A percentile compares a stretch with the other conserved stretches of the same genome.
phyloP scores from a whole-genome alignment of 2,113 vertebrate genomes.

The Ornithorhynchus anatinus region DNA sequence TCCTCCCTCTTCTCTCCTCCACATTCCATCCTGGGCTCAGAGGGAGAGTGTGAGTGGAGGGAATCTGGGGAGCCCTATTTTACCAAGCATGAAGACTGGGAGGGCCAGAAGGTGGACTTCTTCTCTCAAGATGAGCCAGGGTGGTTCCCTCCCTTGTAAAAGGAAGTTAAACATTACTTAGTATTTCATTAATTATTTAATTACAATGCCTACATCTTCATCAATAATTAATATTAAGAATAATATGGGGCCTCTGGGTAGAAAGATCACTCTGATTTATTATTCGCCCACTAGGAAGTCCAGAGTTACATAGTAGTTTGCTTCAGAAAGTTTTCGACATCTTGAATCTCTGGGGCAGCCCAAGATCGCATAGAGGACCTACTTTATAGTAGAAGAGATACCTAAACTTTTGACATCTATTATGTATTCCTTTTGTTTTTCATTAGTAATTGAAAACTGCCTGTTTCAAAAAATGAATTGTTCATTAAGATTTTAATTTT shows the following conservation, averaged over 20 bases:
- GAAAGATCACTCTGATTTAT: neutral
- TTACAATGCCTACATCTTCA: neutral
- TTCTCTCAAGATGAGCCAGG: too few species aligned
- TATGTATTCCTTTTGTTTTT: slow-evolving; percentile 1
- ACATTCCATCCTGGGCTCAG: too few species aligned
- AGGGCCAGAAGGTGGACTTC: too few species aligned
- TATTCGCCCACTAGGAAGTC: neutral
- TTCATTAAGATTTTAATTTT: slow-evolving; percentile 58
- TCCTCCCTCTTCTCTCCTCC: too few species aligned
- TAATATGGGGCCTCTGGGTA: neutral
- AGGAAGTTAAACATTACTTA: too few species aligned
- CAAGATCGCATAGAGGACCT: neutral
- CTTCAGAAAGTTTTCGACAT: neutral
- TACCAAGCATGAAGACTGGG: too few species aligned
- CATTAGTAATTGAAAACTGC: slow-evolving; percentile 38
- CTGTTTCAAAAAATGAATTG: neutral
- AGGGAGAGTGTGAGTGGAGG: too few species aligned
- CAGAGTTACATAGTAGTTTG: neutral
- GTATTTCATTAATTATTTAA: neutral
- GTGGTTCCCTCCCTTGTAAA: too few species aligned
- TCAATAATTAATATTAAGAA: neutral
- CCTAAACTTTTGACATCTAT: neutral
- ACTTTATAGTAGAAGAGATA: neutral
- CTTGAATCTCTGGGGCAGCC: neutral
- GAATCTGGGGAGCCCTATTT: too few species aligned